Evolutionary conservation across 2,888 invertebrate genomes (phyloP).

Genomic region (Carpatolechia fugitivella): DNA sequence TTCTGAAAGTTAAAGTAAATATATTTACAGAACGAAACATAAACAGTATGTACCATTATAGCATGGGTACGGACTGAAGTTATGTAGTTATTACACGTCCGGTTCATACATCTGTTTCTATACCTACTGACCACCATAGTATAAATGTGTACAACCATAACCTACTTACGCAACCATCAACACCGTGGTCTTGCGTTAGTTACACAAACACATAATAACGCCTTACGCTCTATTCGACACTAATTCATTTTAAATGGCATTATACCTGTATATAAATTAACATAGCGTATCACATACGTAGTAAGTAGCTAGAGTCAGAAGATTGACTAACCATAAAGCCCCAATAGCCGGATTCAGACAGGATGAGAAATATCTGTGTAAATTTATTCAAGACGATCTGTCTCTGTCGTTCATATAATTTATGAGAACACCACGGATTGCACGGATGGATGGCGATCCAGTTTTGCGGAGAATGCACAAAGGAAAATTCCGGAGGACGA

Average conservation of each 20-base stretch:
- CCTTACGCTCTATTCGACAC: conserved; percentile 2
- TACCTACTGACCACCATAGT: conserved; percentile 3
- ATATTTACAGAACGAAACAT: too few species aligned
- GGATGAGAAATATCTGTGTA: neutral
- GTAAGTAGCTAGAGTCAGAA: neutral
- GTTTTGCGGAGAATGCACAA: conserved; percentile 14
- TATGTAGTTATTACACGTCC: neutral
- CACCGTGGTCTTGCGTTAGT: neutral
- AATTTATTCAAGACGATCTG: conserved; percentile 10
- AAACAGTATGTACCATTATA: too few species aligned
- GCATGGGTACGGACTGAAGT: too few species aligned
- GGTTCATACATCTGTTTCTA: neutral
- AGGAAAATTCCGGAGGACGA: conserved; percentile 1
- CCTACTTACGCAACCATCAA: conserved; percentile 10
- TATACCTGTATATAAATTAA: neutral
- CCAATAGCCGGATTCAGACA: neutral
- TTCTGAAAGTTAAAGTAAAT: too few species aligned
- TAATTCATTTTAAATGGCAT: conserved; percentile 2
- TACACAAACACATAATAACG: conserved; percentile 4
- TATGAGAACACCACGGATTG: conserved; percentile 11
- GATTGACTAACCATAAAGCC: neutral
- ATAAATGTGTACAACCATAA: neutral
- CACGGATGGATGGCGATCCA: neutral
- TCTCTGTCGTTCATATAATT: conserved; percentile 16
- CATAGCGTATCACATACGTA: neutral